phyloP scores from a whole-genome alignment of 1,140 invertebrate species.

The Lucilia sericata region DNA sequence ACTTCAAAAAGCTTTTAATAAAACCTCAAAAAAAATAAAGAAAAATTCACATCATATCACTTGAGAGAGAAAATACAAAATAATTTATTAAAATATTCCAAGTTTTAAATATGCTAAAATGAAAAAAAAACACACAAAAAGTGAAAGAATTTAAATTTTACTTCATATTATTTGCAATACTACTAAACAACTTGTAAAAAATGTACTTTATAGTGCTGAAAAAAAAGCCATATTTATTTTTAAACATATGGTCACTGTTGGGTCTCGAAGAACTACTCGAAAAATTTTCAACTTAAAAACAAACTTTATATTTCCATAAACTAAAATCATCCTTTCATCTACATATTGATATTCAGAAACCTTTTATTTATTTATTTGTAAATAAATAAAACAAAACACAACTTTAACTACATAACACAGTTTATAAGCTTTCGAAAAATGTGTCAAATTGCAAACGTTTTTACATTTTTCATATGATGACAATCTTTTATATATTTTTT shows the following conservation, averaged over 20 bases:
- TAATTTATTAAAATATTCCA: conserved; percentile 35
- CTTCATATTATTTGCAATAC: background rate
- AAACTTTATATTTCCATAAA: conserved; percentile 38
- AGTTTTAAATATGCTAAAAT: background rate
- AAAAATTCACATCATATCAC: conserved; percentile 18
- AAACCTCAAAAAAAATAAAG: background rate
- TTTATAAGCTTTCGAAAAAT: conserved; percentile 44
- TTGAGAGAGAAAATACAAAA: conserved; percentile 13
- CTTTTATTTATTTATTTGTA: background rate
- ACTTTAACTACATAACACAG: background rate
- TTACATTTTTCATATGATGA: conserved; percentile 46
- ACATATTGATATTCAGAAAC: conserved; percentile 14
- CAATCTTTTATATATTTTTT: conserved; percentile 40
- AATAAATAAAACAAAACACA: background rate
- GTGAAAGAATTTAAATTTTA: conserved; percentile 34
- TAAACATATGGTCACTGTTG: background rate
- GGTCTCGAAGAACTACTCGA: background rate
- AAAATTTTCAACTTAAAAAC: background rate
- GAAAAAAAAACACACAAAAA: background rate
- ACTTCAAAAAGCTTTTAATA: conserved; percentile 43
- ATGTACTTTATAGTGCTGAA: no score
- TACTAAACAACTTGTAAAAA: background rate
- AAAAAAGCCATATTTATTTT: background rate
- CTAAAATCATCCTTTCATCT: conserved; percentile 36
- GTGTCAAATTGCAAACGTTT: conserved; percentile 43